Evolutionary conservation across 2,888 invertebrate species (phyloP), one percentile per base, ranked within the genome.

Genomic region (Drosophila barbarae): DNA sequence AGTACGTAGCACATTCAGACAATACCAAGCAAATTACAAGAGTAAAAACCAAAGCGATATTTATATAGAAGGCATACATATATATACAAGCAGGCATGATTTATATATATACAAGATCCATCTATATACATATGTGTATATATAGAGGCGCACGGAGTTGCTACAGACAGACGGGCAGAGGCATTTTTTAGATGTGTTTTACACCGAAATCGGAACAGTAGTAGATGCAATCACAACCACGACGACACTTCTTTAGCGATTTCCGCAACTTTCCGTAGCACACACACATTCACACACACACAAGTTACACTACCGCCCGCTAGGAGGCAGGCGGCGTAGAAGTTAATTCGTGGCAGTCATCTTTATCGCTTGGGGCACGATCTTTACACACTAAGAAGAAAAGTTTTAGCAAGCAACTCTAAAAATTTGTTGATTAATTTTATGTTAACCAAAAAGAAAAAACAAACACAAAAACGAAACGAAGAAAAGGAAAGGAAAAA

Each of bases 1-100:
- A 79, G 74, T 82, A 79, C 63, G 74, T 77, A 84, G 85, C 85
- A 84, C 79, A 80, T 82, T 82, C 79, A 83, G 79, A 79, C 79
- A 79, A 79, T 79, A 79, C 83, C 75, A 77, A 72, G 56, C 39
- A 51, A 76, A 64, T 60, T 55, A 58, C 39, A 66, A 60, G 47
- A 42, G 32, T 42, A 32, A 55, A 64, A 51, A 51, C 66, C 50
- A 49, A 42, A 49, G 57, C 35, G 36, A 67, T 66, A 57, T 57
- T 49, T 66, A 49, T 66, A 68, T 66, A 68, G 36, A 56, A 57
- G 39, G 47, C 57, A 68, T 69, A 59, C 52, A 59, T 59, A 68
- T 49, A 63, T 59, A 68, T 49, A 64, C 26, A 63, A 26, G 34
- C 55, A 59, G 34, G 57, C 44, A 67, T 38, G 51, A 41, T 18